A percentile compares a stretch with the other conserved stretches of the same genome.
Conservation (phyloP, 2,888 invertebrate genomes). For the Miltochrista miniata region DNA sequence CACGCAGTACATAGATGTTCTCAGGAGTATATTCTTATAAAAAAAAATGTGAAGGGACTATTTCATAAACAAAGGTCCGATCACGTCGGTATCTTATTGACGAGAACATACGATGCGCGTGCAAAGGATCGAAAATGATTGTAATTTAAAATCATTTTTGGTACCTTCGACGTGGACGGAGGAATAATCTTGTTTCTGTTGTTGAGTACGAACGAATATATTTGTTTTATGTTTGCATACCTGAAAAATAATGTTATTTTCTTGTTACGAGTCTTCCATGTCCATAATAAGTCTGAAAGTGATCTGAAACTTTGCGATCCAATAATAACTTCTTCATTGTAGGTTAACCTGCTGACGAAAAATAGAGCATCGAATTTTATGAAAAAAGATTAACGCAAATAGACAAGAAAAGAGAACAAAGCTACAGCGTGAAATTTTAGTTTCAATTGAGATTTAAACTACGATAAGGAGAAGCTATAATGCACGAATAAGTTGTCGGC, state of each 20-base stretch:
- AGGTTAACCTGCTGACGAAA: no score
- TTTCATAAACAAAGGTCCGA: slow-evolving; percentile 41
- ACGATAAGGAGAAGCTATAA: no score
- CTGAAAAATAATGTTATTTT: background rate
- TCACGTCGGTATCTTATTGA: slow-evolving; percentile 44
- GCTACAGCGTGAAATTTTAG: no score
- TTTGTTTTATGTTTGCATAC: no score
- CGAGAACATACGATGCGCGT: slow-evolving; percentile 38
- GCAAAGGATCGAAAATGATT: slow-evolving; percentile 38
- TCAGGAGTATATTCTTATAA: slow-evolving; percentile 44
- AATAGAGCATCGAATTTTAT: no score
- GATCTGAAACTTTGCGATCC: background rate
- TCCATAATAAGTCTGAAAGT: no score
- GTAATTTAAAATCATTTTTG: slow-evolving; percentile 3
- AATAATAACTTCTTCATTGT: background rate
- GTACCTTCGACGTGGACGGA: background rate
- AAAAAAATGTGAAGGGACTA: slow-evolving; percentile 49
- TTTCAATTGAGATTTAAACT: no score
- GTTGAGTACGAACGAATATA: background rate
- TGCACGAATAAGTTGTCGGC: no score
- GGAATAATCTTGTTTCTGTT: background rate
- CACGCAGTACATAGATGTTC: slow-evolving; percentile 54
- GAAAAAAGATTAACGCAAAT: no score
- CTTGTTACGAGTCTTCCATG: no score
- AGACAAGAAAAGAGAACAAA: no score